phyloP scores from a whole-genome alignment of 2,797 vertebrate species.

The Menidia menidia region DNA sequence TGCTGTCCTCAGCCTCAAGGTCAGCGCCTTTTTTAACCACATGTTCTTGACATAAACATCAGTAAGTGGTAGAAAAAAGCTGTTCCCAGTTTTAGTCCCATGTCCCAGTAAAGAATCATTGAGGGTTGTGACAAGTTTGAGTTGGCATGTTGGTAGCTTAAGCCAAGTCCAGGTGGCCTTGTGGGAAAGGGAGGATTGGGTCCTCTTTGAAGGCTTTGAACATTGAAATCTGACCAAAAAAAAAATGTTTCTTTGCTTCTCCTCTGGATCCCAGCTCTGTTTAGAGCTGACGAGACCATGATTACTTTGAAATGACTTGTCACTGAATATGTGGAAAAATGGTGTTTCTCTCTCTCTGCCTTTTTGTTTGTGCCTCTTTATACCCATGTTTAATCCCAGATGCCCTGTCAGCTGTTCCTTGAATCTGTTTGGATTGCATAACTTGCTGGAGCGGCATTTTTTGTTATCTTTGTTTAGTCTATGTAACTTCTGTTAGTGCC shows the following conservation, averaged over 20 bases:
- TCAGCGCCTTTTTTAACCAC: conserved; percentile 42
- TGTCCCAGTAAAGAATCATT: conserved; percentile 38
- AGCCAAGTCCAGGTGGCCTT: conserved; percentile 40
- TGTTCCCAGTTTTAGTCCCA: conserved; percentile 27
- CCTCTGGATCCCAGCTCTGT: conserved; percentile 58
- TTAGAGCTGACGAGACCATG: conserved; percentile 63
- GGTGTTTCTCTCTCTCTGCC: conserved; percentile 53
- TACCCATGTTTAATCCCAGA: conserved; percentile 59
- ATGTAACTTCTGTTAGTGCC: conserved; percentile 46
- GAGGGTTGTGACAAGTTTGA: conserved; percentile 36
- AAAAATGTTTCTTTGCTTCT: conserved; percentile 73
- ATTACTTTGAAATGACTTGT: conserved; percentile 71
- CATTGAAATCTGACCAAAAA: conserved; percentile 50
- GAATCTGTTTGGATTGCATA: conserved; percentile 58
- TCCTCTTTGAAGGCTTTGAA: conserved; percentile 67
- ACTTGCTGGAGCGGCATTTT: conserved; percentile 51
- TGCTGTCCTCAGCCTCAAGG: conserved; percentile 46
- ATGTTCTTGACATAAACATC: conserved; percentile 37
- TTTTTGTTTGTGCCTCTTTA: conserved; percentile 51
- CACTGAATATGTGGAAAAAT: conserved; percentile 59
- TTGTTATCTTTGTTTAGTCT: conserved; percentile 54
- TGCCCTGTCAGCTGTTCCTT: conserved; percentile 52
- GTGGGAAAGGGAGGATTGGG: conserved; percentile 30
- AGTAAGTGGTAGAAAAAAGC: conserved; percentile 44
- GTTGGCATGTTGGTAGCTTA: conserved; percentile 47